A percentile compares a stretch with the other conserved stretches of the same genome.
Evolutionary conservation across 2,113 vertebrate species (phyloP).

Genomic region (Thunnus maccoyii): DNA sequence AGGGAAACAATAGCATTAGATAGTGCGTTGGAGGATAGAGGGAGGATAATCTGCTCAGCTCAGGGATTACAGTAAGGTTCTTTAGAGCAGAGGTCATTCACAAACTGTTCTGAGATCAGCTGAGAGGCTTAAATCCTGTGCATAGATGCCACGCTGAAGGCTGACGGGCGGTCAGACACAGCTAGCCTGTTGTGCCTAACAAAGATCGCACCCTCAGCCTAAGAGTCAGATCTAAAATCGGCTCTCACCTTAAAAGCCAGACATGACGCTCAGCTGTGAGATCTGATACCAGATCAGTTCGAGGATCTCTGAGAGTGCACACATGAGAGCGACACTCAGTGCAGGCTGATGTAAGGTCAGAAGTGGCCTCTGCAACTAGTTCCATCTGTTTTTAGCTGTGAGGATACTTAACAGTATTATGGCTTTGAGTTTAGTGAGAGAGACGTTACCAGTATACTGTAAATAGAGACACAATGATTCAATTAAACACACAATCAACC

Average conservation of each 20-base stretch:
- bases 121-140: constrained; percentile 29
- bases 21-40: constrained; percentile 76
- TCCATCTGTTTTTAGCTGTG: constrained; percentile 77
- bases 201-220: constrained; percentile 40
- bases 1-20: constrained; percentile 83
- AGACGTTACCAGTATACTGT: constrained; percentile 10
- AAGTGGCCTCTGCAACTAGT: constrained; percentile 57
- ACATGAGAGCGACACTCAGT: constrained; percentile 15
- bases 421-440: constrained; percentile 48
- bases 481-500: constrained; percentile 24
- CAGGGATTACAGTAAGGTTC: constrained; percentile 85
- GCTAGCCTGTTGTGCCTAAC: background rate
- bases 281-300: constrained; percentile 61
- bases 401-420: constrained; percentile 71
- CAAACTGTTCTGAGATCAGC: constrained; percentile 74
- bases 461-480: background rate
- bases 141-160: background rate
- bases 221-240: constrained; percentile 51
- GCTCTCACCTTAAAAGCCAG: constrained; percentile 21
- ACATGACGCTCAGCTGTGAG: background rate
- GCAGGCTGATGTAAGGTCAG: constrained; percentile 61
- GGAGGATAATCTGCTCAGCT: constrained; percentile 84
- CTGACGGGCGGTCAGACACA: constrained; percentile 48
- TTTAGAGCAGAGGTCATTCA: constrained; percentile 81
- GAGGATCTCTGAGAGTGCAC: constrained; percentile 20